A percentile compares a stretch with the other conserved stretches of the same genome.
Evolutionary conservation across 2,113 vertebrate species (phyloP).

Genomic region (Bungarus multicinctus): DNA sequence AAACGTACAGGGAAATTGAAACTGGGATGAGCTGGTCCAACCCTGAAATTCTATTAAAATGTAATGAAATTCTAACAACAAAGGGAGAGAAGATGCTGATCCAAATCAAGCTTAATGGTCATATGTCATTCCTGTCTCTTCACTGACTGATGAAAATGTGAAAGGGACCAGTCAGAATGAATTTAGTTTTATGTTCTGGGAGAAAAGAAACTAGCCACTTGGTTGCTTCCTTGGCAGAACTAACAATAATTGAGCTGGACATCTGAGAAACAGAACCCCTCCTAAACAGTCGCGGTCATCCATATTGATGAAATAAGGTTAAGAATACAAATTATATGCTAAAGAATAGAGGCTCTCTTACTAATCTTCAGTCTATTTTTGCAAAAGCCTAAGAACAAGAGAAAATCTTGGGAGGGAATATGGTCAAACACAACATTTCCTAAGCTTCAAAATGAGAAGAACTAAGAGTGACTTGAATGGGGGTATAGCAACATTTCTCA

Average conservation of each 20-base stretch:
- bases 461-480: neutral
- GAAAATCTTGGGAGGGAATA: neutral
- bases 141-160: constrained; percentile 33
- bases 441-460: neutral
- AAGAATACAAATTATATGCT: constrained; percentile 46
- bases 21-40: constrained; percentile 20
- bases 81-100: constrained; percentile 20
- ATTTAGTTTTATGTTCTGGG: constrained; percentile 33
- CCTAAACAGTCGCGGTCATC: neutral
- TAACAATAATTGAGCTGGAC: constrained; percentile 21
- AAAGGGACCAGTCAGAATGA: constrained; percentile 44
- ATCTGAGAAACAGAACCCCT: constrained; percentile 34
- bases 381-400: neutral
- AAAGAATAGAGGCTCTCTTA: constrained; percentile 29
- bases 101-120: constrained; percentile 30
- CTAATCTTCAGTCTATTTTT: neutral
- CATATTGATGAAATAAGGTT: constrained; percentile 39
- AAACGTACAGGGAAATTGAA: constrained; percentile 32
- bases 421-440: neutral
- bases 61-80: constrained; percentile 39
- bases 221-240: constrained; percentile 7
- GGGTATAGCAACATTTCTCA: too few species aligned
- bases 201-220: constrained; percentile 9
- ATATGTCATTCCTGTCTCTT: neutral
- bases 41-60: constrained; percentile 28